Conservation (phyloP, 2,888 invertebrate genomes). For the Rhaphigaster nebulosa region DNA sequence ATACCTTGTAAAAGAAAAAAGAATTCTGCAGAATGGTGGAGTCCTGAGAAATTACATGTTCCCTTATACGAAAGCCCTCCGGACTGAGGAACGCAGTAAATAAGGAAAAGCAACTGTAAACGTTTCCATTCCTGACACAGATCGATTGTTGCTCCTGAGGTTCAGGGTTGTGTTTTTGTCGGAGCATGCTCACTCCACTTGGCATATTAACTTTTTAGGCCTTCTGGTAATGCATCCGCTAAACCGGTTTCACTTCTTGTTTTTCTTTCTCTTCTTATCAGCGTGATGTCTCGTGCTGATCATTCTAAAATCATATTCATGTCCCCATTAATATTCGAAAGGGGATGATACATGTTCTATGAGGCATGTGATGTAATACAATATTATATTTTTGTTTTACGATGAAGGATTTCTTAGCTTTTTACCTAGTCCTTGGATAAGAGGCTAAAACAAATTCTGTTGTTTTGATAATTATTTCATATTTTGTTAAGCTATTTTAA, state of each 20-base stretch:
- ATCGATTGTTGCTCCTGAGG: constrained; percentile 7
- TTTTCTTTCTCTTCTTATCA: constrained; percentile 19
- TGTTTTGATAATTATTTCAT: not conserved
- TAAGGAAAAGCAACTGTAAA: constrained; percentile 40
- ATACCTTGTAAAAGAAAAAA: not conserved
- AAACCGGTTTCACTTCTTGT: constrained; percentile 29
- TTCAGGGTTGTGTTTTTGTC: constrained; percentile 1
- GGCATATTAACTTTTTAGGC: constrained; percentile 22
- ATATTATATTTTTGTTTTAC: not conserved
- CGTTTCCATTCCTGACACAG: constrained; percentile 30
- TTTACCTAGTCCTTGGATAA: too few relatives aligned
- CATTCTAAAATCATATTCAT: not conserved
- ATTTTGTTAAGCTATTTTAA: not conserved
- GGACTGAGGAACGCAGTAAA: constrained; percentile 14
- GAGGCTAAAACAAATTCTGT: not conserved
- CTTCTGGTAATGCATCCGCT: constrained; percentile 7
- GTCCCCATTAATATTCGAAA: not conserved
- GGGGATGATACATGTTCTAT: not conserved
- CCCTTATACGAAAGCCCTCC: not conserved
- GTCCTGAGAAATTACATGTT: constrained; percentile 32
- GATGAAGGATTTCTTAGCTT: not conserved
- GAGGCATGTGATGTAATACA: not conserved
- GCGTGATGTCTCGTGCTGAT: not conserved
- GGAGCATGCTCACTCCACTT: constrained; percentile 19
- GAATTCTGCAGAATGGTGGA: not conserved